Evolutionary conservation across 2,113 vertebrate species (phyloP).

Genomic region (Sorex fumeus): DNA sequence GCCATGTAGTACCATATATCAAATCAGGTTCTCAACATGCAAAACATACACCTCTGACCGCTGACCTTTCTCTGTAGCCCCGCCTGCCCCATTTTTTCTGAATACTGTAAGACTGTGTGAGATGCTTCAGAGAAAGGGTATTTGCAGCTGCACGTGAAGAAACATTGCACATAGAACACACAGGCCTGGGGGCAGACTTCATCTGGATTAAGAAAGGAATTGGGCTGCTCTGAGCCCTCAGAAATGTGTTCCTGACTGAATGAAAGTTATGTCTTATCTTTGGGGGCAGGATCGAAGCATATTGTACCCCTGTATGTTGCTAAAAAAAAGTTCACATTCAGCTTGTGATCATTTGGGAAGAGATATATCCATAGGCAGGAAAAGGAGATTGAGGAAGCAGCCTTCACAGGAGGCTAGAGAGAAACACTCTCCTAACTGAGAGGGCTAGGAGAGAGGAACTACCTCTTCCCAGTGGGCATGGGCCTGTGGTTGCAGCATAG

Average conservation of each 20-base stretch:
- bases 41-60: no score
- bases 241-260: not conserved
- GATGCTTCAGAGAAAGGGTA: not conserved
- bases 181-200: not conserved
- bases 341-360: conserved; percentile 53
- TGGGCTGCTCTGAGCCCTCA: not conserved
- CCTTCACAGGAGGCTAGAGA: not conserved
- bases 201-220: not conserved
- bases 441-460: not conserved
- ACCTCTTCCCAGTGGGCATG: not conserved
- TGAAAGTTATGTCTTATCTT: not conserved
- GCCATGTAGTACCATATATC: no score
- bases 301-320: not conserved
- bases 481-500: rapidly evolving
- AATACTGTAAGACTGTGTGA: not conserved
- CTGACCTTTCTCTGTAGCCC: no score
- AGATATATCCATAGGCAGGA: conserved; percentile 52
- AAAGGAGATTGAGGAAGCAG: conserved; percentile 40
- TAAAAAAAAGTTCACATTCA: conserved; percentile 53
- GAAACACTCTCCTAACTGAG: conserved; percentile 23
- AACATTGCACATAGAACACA: not conserved
- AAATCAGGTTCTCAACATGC: no score
- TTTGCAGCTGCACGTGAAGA: not conserved
- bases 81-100: not conserved
- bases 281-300: not conserved